Evolutionary conservation across 1,140 invertebrate species (phyloP).

Genomic region (Proales similis): DNA sequence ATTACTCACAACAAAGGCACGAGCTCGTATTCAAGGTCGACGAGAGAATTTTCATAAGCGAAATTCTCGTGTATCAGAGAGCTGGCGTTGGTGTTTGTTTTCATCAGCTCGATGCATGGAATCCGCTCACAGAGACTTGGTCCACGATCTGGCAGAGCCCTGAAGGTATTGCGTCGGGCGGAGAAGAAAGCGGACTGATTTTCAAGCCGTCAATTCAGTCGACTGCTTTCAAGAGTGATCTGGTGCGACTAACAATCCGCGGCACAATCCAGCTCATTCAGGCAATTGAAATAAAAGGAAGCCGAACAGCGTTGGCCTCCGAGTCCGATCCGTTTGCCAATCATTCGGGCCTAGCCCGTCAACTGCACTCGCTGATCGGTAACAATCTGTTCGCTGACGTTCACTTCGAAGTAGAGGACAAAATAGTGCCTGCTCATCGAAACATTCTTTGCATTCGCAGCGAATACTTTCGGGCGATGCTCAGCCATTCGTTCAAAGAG

Average conservation of each 20-base stretch:
- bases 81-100: constrained; percentile 10
- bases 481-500: constrained; percentile 8
- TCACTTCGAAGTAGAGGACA: constrained; percentile 33
- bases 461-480: constrained; percentile 24
- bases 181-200: neutral
- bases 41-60: constrained; percentile 16
- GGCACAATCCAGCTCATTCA: constrained; percentile 21
- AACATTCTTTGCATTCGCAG: constrained; percentile 20
- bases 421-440: constrained; percentile 3
- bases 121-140: constrained; percentile 2
- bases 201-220: neutral
- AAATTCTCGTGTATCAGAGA: constrained; percentile 32
- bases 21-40: constrained; percentile 27
- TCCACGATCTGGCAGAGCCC: constrained; percentile 8
- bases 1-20: too few relatives aligned
- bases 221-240: constrained; percentile 20
- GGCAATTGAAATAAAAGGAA: constrained; percentile 30
- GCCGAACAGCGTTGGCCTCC: neutral
- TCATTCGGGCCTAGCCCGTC: neutral
- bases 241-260: constrained; percentile 1
- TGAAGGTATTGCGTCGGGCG: neutral
- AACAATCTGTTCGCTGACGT: constrained; percentile 33
- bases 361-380: neutral
- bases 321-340: neutral
- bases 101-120: constrained; percentile 21